Evolutionary conservation across 2,797 vertebrate genomes (phyloP).

Genomic region (Remorina albescens): DNA sequence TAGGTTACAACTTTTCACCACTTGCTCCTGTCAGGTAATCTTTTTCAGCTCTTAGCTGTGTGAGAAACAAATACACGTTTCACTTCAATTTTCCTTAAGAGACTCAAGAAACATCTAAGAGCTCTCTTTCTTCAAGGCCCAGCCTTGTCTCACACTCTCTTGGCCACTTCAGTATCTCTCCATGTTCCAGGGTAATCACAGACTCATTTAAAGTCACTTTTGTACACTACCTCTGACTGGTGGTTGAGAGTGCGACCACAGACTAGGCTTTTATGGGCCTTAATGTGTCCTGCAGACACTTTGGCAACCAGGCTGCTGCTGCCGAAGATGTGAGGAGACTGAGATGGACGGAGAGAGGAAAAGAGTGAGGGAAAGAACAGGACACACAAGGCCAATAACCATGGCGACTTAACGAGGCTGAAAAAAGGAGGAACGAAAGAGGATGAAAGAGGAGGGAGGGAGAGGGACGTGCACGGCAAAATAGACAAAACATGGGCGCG

Average conservation of each 20-base stretch:
- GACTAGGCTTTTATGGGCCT: slow-evolving; percentile 83
- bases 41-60: slow-evolving; percentile 64
- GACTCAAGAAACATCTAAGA: slow-evolving; percentile 55
- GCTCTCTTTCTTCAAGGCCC: slow-evolving; percentile 46
- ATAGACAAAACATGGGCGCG: slow-evolving; percentile 75
- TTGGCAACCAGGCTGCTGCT: slow-evolving; percentile 78
- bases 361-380: slow-evolving; percentile 34
- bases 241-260: slow-evolving; percentile 79
- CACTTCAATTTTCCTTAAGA: slow-evolving; percentile 67
- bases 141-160: slow-evolving; percentile 76
- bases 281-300: slow-evolving; percentile 84
- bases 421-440: slow-evolving; percentile 79
- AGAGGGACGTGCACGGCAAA: slow-evolving; percentile 69
- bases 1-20: slow-evolving; percentile 56
- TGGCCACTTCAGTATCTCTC: slow-evolving; percentile 76
- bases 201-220: slow-evolving; percentile 85
- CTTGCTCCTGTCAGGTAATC: slow-evolving; percentile 55
- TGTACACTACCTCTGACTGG: slow-evolving; percentile 83
- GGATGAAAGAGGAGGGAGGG: slow-evolving; percentile 80
- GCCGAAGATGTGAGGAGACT: slow-evolving; percentile 57
- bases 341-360: slow-evolving; percentile 11
- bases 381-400: slow-evolving; percentile 72
- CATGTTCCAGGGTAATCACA: slow-evolving; percentile 82
- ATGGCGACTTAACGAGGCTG: slow-evolving; percentile 79
- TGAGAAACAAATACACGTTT: slow-evolving; percentile 71